phyloP scores from a whole-genome alignment of 2,888 invertebrate genomes.

The Hesperia comma region DNA sequence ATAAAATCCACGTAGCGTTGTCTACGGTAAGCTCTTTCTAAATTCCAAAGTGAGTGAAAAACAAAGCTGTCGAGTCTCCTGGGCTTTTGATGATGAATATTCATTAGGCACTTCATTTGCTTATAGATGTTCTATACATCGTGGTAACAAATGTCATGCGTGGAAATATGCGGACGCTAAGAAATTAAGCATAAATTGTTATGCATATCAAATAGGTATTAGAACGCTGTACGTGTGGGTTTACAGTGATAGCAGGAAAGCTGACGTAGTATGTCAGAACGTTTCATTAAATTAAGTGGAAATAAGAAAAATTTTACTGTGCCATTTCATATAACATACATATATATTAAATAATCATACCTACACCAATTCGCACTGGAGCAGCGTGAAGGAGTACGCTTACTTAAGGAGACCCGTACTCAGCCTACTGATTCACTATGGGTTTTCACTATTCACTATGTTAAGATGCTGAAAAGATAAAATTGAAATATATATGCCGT shows the following conservation, averaged over 20 bases:
- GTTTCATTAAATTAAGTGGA: not conserved
- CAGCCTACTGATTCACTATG: too few species aligned
- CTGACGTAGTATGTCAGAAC: not conserved
- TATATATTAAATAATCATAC: too few species aligned
- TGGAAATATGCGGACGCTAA: slow-evolving; percentile 50
- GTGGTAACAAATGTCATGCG: slow-evolving; percentile 57
- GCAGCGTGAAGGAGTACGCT: too few species aligned
- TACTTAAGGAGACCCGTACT: too few species aligned
- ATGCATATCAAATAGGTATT: slow-evolving; percentile 52
- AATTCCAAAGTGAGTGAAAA: slow-evolving; percentile 56
- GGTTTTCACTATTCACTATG: too few species aligned
- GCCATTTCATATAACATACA: too few species aligned
- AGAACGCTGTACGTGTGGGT: slow-evolving; percentile 4
- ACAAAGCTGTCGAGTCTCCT: slow-evolving; percentile 56
- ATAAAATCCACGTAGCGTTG: not conserved
- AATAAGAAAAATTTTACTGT: too few species aligned
- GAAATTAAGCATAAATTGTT: slow-evolving; percentile 59
- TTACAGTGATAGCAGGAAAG: not conserved
- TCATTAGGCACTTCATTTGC: slow-evolving; percentile 50
- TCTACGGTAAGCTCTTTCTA: slow-evolving; percentile 40
- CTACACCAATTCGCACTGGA: too few species aligned
- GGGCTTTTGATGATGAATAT: slow-evolving; percentile 70
- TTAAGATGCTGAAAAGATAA: too few species aligned
- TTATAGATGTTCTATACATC: slow-evolving; percentile 71
- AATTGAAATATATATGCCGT: too few species aligned